Base-by-base conservation (phyloP, 37 sponge, comb jelly and placozoan species). In the Ephydatia muelleri region DNA sequence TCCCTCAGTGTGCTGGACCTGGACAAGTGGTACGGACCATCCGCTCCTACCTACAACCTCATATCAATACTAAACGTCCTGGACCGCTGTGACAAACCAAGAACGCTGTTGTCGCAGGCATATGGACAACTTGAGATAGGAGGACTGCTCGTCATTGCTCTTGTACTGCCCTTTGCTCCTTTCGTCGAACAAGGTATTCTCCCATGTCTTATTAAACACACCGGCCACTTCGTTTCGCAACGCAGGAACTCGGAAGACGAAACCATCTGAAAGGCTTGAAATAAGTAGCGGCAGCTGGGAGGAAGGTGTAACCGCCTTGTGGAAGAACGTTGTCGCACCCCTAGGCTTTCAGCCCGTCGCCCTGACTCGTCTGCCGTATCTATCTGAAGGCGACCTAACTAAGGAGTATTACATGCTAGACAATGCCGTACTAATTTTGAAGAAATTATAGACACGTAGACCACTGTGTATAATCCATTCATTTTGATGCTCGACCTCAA, bases 51-150 rank as follows among this genome's bases (percentile, higher is more conserved):
- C n/a, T 92, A 85, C 49, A 85, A 92, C 64, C 25, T 92, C 67
- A 92, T 92, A 12, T 74, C 78, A 40, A 89, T 82, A 65, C 80
- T 92, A 49, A 92, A 92, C n/a, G 92, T 92, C 26, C 82, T 92
- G 77, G 92, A 92, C 35, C 80, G 92, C 23, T 89, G 90, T 73
- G 90, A 89, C 76, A 14, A n/a, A 5, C 92, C 92, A 65, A 75
- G 79, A 65, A 80, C 68, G 76, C 57, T 92, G 80, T 85, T 92
- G 37, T 69, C 25, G 32, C 75, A 49, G 69, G 72, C 90, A 2
- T 49, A 89, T 71, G 30, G 35, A 0, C 68, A 77, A 30, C 80
- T 92, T 0, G 35, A 37, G 5, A 77, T 32, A 8, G 91, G 81
- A 2, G 92, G 92, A 19, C 68, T 80, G 22, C 47, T 88, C 21